Base-by-base conservation (phyloP, 2,888 invertebrate species). In the Drosophila fulvimacula region DNA sequence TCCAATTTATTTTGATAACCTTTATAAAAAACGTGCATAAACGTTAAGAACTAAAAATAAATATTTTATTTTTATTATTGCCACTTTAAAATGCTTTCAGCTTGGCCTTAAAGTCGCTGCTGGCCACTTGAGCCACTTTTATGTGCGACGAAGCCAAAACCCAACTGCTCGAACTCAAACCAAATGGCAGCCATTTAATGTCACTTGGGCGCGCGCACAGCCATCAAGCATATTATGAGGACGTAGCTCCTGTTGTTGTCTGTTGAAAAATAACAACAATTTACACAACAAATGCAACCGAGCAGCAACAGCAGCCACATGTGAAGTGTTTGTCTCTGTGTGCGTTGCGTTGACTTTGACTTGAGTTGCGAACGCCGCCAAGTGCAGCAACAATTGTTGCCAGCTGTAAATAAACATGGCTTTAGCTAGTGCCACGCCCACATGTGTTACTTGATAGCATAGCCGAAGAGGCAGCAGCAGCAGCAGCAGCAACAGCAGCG, bases 351-450 rank as follows among this genome's bases (percentile, higher is more conserved):
- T 79, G 87, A 75, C 85, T 89, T 85, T 85, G 82, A 74, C 71
- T 59, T 56, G 70, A 53, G 69, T 48, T 70, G 71, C 71, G 60
- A 48, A 57, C 27, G 24, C 79, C 69, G 84, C 87, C 73, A 86
- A 82, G 87, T 81, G 82, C 76, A 79, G 88, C 89, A 89, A 84
- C 89, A 89, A 88, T 88, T 90, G 89, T 84, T 90, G 89, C 82
- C 70, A 77, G 90, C 86, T 88, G 86, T 87, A 89, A 88, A 88
- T 90, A 88, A 88, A 81, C 82, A 88, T 88, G 89, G 87, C 84
- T 86, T 88, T 76, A 51, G 64, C 61, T 49, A 21, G 27, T 64
- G 89, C 69, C 74, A 72, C 87, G 69, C 75, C 80, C 79, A 62
- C 76, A 41, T 55, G 53, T 63, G 55, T 51, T 58, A 65, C 68